Evolutionary conservation across 1,140 invertebrate species (phyloP), one percentile per base, ranked within the genome.

Genomic region (Pseudomyrmex dendroicus): DNA sequence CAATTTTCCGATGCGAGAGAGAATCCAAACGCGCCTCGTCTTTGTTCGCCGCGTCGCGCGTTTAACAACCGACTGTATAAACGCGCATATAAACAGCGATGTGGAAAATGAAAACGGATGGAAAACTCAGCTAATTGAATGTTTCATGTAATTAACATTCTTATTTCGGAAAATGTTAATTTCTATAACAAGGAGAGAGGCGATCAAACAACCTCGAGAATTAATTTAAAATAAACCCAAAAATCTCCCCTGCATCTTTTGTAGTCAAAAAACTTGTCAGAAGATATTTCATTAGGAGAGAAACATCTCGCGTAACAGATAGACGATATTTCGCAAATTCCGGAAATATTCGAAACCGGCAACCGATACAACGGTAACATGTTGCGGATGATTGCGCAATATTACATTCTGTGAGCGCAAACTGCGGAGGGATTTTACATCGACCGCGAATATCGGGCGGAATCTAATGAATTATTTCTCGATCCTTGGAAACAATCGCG

Each of bases 371-470:
- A 15, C 17, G n/a, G 35, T 0, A 59, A 12, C 2, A 13, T 50
- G 20, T 80, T 80, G 54, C 76, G 76, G 8, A 61, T 35, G 25
- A n/a, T 80, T 80, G 76, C 76, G 76, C 66, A 80, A 80, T 35
- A 25, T 80, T 80, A 44, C 66, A 48, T 25, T 72, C 54, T 67
- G 44, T 22, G 22, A 48, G 35, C 20, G 52, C 54, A 70, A 15
- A 4, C 20, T 35, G 35, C n/a, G 12, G 10, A 2, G 57, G 13
- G 4, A 13, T 67, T 56, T 72, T 35, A 25, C 8, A 20, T 48
- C 76, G 54, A 22, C n/a, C 17, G 13, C 12, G 8, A 52, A 13
- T 52, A 67, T n/a, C 20, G 54, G 10, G 7, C 35, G 50, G n/a
- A 72, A 59, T 68, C 12, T 20, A 25, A 59, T 25, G n/a, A 61